A percentile compares a stretch with the other conserved stretches of the same genome.
phyloP scores from a whole-genome alignment of 2,113 vertebrate genomes.

The Trochalopteron elliotii region DNA sequence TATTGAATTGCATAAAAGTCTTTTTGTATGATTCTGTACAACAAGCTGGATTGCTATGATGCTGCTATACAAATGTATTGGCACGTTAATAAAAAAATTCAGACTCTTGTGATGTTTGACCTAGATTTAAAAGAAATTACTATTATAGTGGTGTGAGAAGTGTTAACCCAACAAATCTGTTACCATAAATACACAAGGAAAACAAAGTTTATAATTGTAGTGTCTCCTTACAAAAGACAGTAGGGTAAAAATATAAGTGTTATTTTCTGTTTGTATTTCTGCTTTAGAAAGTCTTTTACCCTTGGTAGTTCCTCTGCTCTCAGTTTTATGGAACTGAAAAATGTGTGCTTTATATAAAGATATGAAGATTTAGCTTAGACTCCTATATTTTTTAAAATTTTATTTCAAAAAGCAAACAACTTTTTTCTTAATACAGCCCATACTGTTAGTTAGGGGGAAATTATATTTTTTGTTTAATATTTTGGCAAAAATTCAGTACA shows the following conservation, averaged over 20 bases:
- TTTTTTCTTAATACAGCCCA: background rate
- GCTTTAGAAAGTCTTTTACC: background rate
- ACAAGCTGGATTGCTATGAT: background rate
- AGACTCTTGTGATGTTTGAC: background rate
- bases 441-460: background rate
- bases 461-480: background rate
- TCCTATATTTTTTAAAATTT: background rate
- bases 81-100: background rate
- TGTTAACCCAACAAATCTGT: background rate
- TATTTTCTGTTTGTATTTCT: background rate
- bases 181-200: background rate
- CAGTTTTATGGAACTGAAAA: background rate
- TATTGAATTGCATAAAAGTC: background rate
- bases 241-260: background rate
- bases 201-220: background rate
- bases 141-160: background rate
- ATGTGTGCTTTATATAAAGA: background rate
- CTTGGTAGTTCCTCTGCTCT: background rate
- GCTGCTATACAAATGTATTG: background rate
- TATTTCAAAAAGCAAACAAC: background rate
- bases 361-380: background rate
- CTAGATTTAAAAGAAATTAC: background rate
- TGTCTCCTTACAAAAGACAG: background rate
- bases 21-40: background rate
- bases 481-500: background rate